These are phyloP conservation scores for Orthosia incerta DNA, from an alignment of 2,888 invertebrate species.

Conservation along the genomic window DNA sequence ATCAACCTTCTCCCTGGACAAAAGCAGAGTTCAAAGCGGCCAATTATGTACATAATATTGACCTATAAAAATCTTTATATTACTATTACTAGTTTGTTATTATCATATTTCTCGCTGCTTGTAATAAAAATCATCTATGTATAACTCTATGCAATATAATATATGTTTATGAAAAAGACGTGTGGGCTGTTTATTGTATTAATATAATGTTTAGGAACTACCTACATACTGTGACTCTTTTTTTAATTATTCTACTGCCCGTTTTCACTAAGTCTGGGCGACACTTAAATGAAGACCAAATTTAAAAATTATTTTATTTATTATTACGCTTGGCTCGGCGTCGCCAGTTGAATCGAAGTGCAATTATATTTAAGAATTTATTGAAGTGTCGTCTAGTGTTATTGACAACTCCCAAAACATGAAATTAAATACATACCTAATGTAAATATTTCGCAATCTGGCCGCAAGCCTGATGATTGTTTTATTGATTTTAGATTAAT, in stretches of 20 bases:
- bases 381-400: neutral
- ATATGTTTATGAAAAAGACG: neutral
- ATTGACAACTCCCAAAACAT: neutral
- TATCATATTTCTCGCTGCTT: conserved; percentile 8
- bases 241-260: conserved; percentile 1
- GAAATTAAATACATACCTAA: neutral
- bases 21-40: conserved; percentile 8
- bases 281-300: neutral
- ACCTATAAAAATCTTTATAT: neutral
- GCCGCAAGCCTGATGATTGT: neutral
- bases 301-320: neutral
- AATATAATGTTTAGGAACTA: conserved; percentile 37
- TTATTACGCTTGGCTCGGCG: no score
- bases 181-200: conserved; percentile 6
- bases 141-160: neutral
- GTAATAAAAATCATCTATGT: conserved; percentile 3
- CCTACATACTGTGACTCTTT: conserved; percentile 27
- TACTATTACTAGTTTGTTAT: neutral
- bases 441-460: conserved; percentile 10
- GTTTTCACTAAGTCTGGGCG: neutral
- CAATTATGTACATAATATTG: conserved; percentile 9
- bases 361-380: neutral
- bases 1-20: neutral
- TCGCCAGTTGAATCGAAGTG: neutral
- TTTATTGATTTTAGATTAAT: neutral